These are phyloP conservation scores for Melopsittacus undulatus DNA, from an alignment of 2,797 vertebrate species.

Conservation along the genomic window DNA sequence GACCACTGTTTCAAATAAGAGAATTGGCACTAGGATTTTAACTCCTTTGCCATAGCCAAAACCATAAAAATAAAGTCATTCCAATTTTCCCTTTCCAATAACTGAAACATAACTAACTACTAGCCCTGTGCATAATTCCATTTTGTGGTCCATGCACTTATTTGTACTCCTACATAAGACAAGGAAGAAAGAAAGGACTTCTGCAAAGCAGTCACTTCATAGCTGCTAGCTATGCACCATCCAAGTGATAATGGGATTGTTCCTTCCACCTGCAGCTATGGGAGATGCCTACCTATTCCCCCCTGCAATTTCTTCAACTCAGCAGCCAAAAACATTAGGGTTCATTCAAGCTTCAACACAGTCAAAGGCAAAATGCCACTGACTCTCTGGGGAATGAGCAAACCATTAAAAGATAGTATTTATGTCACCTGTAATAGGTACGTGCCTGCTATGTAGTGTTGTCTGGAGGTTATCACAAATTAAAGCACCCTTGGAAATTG, in stretches of 20 bases:
- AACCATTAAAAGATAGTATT: neutral
- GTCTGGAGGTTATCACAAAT: neutral
- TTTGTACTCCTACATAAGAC: neutral
- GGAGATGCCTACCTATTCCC: neutral
- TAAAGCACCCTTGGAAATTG: neutral
- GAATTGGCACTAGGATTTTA: neutral
- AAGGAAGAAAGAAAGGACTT: neutral
- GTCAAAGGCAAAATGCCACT: neutral
- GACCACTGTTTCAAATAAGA: neutral
- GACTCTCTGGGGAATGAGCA: neutral
- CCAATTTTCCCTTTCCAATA: neutral
- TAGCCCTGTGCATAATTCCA: neutral
- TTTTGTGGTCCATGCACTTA: neutral
- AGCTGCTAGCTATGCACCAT: neutral
- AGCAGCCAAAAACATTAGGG: neutral
- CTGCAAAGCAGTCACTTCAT: neutral
- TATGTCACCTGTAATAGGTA: neutral
- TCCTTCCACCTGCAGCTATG: neutral
- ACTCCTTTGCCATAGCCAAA: neutral
- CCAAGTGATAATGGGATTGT: neutral
- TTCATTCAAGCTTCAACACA: neutral
- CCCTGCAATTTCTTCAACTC: neutral
- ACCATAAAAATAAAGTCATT: neutral
- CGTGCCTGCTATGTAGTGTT: neutral
- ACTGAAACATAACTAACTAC: neutral